phyloP scores from a whole-genome alignment of 92 coral and sea anemone species.

The Phymanthus crucifer region DNA sequence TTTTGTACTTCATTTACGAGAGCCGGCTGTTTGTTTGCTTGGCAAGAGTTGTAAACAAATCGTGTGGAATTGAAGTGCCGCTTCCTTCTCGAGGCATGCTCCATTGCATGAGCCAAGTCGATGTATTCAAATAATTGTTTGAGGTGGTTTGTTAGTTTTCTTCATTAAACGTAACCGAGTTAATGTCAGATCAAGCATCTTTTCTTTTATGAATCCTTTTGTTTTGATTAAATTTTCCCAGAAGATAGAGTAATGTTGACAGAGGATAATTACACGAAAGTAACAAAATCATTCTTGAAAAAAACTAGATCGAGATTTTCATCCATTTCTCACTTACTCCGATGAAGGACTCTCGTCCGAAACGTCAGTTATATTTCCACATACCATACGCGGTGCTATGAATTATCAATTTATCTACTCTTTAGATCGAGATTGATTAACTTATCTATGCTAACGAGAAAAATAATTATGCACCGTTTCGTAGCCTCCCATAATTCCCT shows the following conservation, averaged over 20 bases:
- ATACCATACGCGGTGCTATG: too few relatives aligned
- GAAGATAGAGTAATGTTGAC: neutral
- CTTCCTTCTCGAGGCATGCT: neutral
- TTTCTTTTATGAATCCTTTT: neutral
- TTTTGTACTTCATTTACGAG: neutral
- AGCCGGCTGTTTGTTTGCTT: neutral
- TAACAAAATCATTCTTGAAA: too few relatives aligned
- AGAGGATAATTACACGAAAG: too few relatives aligned
- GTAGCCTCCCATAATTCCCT: too few relatives aligned
- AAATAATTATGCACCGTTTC: too few relatives aligned
- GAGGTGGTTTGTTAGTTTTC: neutral
- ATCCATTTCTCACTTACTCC: too few relatives aligned
- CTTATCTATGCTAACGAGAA: too few relatives aligned
- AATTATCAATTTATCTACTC: too few relatives aligned
- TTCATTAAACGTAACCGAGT: neutral
- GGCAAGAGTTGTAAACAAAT: neutral
- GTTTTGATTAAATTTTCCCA: neutral
- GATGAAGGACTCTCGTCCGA: too few relatives aligned
- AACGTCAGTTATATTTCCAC: too few relatives aligned
- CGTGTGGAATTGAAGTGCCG: neutral
- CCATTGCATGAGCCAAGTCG: neutral
- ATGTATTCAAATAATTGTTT: neutral
- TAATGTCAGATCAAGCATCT: neutral
- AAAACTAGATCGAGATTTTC: too few relatives aligned
- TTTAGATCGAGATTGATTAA: too few relatives aligned